Conservation (phyloP, 2,797 vertebrate genomes). For the Lagorchestes hirsutus region DNA sequence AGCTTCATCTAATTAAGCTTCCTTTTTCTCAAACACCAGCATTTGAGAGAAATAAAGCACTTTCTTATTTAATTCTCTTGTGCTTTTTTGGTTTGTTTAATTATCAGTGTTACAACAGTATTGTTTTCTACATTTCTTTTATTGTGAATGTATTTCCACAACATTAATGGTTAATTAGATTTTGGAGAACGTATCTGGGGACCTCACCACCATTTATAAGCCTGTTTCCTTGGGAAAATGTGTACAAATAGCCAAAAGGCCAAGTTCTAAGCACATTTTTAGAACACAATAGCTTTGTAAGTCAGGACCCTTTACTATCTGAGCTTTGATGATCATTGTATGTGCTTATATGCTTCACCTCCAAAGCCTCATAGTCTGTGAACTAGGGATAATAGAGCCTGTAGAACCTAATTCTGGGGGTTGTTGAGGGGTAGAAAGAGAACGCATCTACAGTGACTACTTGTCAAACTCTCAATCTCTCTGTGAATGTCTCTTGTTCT, state of each 20-base stretch:
- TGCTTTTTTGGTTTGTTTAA: slow-evolving; percentile 37
- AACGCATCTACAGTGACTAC: not conserved
- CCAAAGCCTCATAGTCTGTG: not conserved
- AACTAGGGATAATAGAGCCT: not conserved
- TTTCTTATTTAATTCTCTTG: slow-evolving; percentile 22
- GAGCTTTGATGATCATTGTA: not conserved
- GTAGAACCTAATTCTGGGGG: not conserved
- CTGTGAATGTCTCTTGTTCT: not conserved
- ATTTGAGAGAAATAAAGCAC: slow-evolving; percentile 42
- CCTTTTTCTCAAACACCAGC: slow-evolving; percentile 28
- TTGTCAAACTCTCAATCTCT: not conserved
- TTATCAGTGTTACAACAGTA: not conserved
- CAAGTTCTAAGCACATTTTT: not conserved
- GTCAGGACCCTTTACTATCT: not conserved
- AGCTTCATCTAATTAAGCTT: slow-evolving; percentile 57
- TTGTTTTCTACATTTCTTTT: slow-evolving; percentile 26
- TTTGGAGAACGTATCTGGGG: not conserved
- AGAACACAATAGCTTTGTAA: not conserved
- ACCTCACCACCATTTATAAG: not conserved
- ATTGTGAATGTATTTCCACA: slow-evolving; percentile 44
- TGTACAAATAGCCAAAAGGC: slow-evolving; percentile 8
- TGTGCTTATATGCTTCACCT: not conserved
- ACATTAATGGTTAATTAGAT: not conserved
- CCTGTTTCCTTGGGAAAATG: slow-evolving; percentile 43
- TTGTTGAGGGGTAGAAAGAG: not conserved